Evolutionary conservation across 2,888 invertebrate genomes (phyloP).

Genomic region (Halocaridina rubra): DNA sequence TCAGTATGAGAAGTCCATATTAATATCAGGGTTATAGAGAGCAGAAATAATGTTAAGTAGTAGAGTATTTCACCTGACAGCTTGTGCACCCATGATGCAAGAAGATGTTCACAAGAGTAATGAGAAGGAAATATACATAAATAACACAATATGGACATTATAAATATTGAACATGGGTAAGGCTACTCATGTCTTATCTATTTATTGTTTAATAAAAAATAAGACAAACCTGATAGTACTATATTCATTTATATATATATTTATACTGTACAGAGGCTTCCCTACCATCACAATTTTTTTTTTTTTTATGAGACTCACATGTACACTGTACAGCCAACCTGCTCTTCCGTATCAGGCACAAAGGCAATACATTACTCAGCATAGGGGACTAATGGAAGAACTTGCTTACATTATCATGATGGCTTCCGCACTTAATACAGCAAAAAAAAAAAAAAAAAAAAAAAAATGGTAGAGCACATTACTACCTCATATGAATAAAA

Average conservation of each 20-base stretch:
- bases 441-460: no score
- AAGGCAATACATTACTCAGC: constrained; percentile 52
- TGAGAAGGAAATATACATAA: constrained; percentile 26
- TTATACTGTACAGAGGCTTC: constrained; percentile 47
- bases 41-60: neutral
- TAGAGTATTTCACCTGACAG: constrained; percentile 23
- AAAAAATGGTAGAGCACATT: no score
- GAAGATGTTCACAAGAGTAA: constrained; percentile 21
- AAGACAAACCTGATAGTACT: constrained; percentile 33
- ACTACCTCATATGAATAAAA: no score
- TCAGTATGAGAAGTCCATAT: constrained; percentile 7
- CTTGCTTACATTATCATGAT: neutral
- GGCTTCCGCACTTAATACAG: constrained; percentile 2
- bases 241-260: constrained; percentile 28
- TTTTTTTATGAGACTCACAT: constrained; percentile 47
- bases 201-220: constrained; percentile 40
- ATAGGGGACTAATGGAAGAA: constrained; percentile 32
- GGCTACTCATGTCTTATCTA: constrained; percentile 44
- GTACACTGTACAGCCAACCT: constrained; percentile 44
- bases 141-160: constrained; percentile 46
- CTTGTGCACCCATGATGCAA: constrained; percentile 35
- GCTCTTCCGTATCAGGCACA: constrained; percentile 56
- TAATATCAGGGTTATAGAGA: constrained; percentile 15
- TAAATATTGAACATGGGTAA: constrained; percentile 43
- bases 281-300: constrained; percentile 50